Evolutionary conservation across 1,140 invertebrate genomes (phyloP).

Genomic region (Drosophila bifasciata): DNA sequence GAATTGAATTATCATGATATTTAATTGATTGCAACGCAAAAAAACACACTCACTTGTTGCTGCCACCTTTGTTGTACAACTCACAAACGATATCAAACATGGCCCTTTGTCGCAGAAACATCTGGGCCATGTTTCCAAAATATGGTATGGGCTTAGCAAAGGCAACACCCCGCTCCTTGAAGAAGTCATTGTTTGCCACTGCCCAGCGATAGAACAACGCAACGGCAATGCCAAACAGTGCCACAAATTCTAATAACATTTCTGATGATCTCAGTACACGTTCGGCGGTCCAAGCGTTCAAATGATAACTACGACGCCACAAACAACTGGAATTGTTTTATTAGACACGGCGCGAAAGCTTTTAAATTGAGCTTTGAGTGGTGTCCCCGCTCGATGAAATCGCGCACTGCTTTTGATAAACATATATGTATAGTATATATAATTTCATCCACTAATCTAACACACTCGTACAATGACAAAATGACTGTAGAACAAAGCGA

Average conservation of each 20-base stretch:
- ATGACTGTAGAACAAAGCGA: not conserved
- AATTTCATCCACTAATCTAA: conserved; percentile 16
- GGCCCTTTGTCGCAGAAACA: conserved; percentile 43
- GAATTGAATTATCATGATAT: not conserved
- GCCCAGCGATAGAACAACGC: conserved; percentile 71
- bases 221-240: conserved; percentile 37
- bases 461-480: conserved; percentile 2
- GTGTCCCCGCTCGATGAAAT: not conserved
- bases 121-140: conserved; percentile 59
- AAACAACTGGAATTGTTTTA: conserved; percentile 40
- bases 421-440: conserved; percentile 26
- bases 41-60: conserved; percentile 59
- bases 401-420: conserved; percentile 22
- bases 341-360: conserved; percentile 27
- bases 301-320: conserved; percentile 40
- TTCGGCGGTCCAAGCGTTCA: conserved; percentile 21
- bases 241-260: conserved; percentile 64
- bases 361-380: conserved; percentile 24
- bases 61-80: conserved; percentile 55
- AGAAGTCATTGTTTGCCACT: conserved; percentile 65
- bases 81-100: conserved; percentile 68
- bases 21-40: not conserved
- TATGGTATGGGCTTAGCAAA: conserved; percentile 57
- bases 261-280: not conserved
- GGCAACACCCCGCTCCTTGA: conserved; percentile 60